Evolutionary conservation across 64 coral and sea anemone genomes (phyloP), one percentile per base, ranked within the genome.

Genomic region (Hydrozoanthus tunicans): DNA sequence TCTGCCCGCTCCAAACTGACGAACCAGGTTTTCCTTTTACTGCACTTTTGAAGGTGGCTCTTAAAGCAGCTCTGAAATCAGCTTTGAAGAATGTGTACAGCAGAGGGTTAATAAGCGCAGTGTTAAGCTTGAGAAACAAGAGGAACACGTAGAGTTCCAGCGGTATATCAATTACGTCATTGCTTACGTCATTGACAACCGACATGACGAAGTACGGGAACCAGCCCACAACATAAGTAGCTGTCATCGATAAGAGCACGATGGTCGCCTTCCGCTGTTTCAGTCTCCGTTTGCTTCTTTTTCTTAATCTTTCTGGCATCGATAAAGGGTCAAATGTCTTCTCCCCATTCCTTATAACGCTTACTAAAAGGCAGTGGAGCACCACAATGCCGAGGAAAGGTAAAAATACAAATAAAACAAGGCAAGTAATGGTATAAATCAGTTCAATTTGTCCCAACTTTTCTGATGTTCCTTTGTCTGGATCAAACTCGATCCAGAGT

Each of bases 71-170:
- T 11, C 25, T 72, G 56, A 88, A 88, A 53, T 88, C 84, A 9
- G 84, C 68, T 14, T 88, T 88, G 9, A 88, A 88, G 25, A 43
- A 88, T 14, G 84, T 88, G 69, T 88, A 88, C 55, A 88, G 6
- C 5, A 88, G 15, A 58, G 84, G 84, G 12, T 88, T 88, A 55
- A 74, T 20, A 32, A 88, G 84, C 5, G 84, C 84, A 61, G 84
- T 74, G 84, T 88, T 88, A 60, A 88, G 51, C 54, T 88, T 88
- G 10, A 88, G 23, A 59, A 88, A 88, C 6, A 88, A 73, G 9
- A 88, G 20, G 0, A 73, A 58, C 0, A 73, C 67, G 0, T 61
- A 43, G 2, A 88, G 68, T 70, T 70, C 59, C 5, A 75, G 1
- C 59, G 84, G 84, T 24, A 74, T 43, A 23, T 5, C 3, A 4